Percentiles rank a stretch among this genome's conserved stretches.
Evolutionary conservation across 2,797 vertebrate genomes (phyloP).

Genomic region (Sebastes oblongus): DNA sequence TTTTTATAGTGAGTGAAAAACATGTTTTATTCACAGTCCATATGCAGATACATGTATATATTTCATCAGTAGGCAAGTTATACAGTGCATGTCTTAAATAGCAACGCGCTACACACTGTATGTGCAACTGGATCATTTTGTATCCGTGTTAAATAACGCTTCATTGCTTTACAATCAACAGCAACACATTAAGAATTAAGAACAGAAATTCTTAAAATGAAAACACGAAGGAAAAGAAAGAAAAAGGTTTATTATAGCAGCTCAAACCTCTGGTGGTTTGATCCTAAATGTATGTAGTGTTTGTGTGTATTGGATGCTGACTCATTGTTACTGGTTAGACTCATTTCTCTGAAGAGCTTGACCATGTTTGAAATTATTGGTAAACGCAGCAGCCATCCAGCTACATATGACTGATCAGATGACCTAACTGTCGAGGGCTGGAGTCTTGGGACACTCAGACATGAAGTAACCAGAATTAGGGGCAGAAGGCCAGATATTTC

Average conservation of each 20-base stretch:
- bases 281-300: too few relatives aligned
- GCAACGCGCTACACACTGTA: background rate
- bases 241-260: too few relatives aligned
- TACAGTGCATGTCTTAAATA: background rate
- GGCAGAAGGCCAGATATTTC: too few relatives aligned
- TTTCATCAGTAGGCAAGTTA: background rate
- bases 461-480: too few relatives aligned
- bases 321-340: background rate
- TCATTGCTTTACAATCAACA: background rate
- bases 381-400: background rate
- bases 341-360: background rate
- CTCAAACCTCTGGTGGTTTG: background rate
- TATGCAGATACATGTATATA: background rate
- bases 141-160: background rate
- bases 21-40: constrained; percentile 82
- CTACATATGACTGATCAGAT: background rate
- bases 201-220: background rate
- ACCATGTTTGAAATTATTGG: background rate
- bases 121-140: background rate
- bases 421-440: too few relatives aligned
- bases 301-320: background rate
- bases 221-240: too few relatives aligned
- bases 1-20: constrained; percentile 89
- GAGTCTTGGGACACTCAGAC: too few relatives aligned
- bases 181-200: background rate